Conservation (phyloP, 2,888 invertebrate genomes). For the Pandemis heparana region DNA sequence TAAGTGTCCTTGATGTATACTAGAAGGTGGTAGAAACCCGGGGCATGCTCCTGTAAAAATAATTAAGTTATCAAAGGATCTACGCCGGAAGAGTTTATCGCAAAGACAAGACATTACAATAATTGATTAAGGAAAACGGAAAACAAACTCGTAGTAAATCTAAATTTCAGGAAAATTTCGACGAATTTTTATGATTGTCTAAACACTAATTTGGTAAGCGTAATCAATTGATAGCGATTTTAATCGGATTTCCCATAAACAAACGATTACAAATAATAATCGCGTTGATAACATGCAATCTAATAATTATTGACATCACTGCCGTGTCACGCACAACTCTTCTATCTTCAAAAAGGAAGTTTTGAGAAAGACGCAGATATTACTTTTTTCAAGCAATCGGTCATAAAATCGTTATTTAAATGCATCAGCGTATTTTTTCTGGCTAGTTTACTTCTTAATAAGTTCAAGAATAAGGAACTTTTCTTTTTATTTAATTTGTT, state of each 20-base stretch:
- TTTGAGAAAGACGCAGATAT: too few species aligned
- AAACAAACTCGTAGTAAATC: too few species aligned
- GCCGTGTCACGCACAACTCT: too few species aligned
- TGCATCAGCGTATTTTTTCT: too few species aligned
- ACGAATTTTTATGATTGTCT: neutral
- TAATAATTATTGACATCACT: neutral
- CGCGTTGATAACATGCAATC: neutral
- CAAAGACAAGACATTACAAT: neutral
- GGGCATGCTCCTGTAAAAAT: slow-evolving; percentile 46
- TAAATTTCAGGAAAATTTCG: too few species aligned
- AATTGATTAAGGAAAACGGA: too few species aligned
- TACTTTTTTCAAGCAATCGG: too few species aligned
- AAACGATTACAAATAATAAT: neutral
- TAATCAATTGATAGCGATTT: neutral
- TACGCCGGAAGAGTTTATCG: neutral
- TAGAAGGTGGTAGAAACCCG: slow-evolving; percentile 47
- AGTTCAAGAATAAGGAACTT: too few species aligned
- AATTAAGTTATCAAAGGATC: neutral
- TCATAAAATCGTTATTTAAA: too few species aligned
- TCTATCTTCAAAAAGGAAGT: too few species aligned
- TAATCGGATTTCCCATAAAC: neutral
- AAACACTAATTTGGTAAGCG: neutral
- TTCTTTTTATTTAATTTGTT: too few species aligned
- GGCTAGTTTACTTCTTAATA: too few species aligned
- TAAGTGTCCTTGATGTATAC: slow-evolving; percentile 45